Conservation (phyloP, 2,113 vertebrate species). For the Hippocampus comes region DNA sequence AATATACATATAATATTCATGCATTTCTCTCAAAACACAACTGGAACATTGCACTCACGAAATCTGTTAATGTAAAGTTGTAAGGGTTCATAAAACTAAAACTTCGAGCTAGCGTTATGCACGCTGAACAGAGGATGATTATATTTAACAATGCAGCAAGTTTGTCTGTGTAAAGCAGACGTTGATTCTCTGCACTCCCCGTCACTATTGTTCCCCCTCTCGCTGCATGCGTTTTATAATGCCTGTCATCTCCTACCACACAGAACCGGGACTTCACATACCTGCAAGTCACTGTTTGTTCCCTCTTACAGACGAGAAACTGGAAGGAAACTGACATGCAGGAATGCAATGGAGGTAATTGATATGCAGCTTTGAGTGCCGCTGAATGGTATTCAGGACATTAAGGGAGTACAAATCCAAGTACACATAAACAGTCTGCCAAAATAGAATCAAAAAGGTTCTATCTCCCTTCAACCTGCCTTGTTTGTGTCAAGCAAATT, state of each 20-base stretch:
- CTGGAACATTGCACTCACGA: conserved; percentile 41
- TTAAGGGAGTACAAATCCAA: conserved; percentile 55
- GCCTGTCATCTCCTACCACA: conserved; percentile 58
- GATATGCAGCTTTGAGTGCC: conserved; percentile 57
- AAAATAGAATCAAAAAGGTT: conserved; percentile 44
- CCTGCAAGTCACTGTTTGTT: conserved; percentile 61
- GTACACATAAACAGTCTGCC: conserved; percentile 41
- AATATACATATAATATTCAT: neutral
- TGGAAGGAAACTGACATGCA: conserved; percentile 32
- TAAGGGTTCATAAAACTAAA: conserved; percentile 63
- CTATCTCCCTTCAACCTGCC: conserved; percentile 17
- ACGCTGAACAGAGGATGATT: conserved; percentile 65
- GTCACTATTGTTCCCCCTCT: conserved; percentile 13
- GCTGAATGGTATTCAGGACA: conserved; percentile 54
- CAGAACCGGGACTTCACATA: conserved; percentile 57
- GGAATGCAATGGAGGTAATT: conserved; percentile 63
- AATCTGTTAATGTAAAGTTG: conserved; percentile 43
- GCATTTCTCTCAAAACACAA: neutral
- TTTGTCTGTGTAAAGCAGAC: conserved; percentile 40
- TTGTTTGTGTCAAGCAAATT: conserved; percentile 37
- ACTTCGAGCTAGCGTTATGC: conserved; percentile 54
- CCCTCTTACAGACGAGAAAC: conserved; percentile 41
- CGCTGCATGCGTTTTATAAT: conserved; percentile 39
- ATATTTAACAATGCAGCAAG: conserved; percentile 72
- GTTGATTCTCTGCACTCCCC: conserved; percentile 23